These are phyloP conservation scores for Acanthurus leucopareius DNA, from an alignment of 2,797 vertebrate genomes.

Conservation along the genomic window DNA sequence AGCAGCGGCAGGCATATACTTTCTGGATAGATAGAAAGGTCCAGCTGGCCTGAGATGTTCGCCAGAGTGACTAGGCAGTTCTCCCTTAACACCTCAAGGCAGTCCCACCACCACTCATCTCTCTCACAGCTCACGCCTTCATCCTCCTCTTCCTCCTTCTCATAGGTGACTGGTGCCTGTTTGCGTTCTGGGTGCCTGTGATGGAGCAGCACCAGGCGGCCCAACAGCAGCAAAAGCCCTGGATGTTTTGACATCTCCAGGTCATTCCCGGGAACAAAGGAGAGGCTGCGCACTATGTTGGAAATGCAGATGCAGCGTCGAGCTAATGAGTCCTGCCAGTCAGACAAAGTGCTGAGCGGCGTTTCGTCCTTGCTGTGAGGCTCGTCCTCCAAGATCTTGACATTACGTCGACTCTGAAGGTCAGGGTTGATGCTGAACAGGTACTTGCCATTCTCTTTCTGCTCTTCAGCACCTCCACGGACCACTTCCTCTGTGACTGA, in stretches of 20 bases:
- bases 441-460: slow-evolving; percentile 90
- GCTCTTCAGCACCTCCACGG: slow-evolving; percentile 82
- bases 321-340: slow-evolving; percentile 97
- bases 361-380: slow-evolving; percentile 98
- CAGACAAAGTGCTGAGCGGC: slow-evolving; percentile 93
- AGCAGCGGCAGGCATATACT: slow-evolving; percentile 98
- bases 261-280: slow-evolving; percentile 97
- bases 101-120: slow-evolving; percentile 99
- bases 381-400: slow-evolving; percentile 96
- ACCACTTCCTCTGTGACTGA: slow-evolving; percentile 92
- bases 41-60: slow-evolving; percentile 98
- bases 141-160: slow-evolving; percentile 97
- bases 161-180: slow-evolving; percentile 95
- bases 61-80: slow-evolving; percentile 98
- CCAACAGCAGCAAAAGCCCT: slow-evolving; percentile 94
- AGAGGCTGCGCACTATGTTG: slow-evolving; percentile 98
- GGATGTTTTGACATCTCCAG: slow-evolving; percentile 98
- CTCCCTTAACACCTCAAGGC: slow-evolving; percentile 95
- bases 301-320: slow-evolving; percentile 97
- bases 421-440: slow-evolving; percentile 90
- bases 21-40: slow-evolving; percentile 97
- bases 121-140: slow-evolving; percentile 94
- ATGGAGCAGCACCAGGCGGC: slow-evolving; percentile 95
- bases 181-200: slow-evolving; percentile 98
- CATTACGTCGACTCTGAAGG: slow-evolving; percentile 88